Conservation (phyloP, 2,888 invertebrate species). For the Ceraclea dissimilis region DNA sequence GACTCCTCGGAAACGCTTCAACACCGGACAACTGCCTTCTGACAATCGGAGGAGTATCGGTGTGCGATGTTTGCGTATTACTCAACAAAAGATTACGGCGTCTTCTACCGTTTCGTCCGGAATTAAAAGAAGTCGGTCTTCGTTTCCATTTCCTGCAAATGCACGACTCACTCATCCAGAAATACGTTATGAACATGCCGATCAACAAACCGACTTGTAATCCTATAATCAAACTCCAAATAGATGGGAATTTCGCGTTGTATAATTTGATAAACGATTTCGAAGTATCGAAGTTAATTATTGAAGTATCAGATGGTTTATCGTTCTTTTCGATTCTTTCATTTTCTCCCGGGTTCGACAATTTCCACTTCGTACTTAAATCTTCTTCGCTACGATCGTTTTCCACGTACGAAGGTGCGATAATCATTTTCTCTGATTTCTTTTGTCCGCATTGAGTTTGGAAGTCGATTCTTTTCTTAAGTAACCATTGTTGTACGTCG, state of each 20-base stretch:
- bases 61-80: constrained; percentile 28
- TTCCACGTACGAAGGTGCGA: constrained; percentile 27
- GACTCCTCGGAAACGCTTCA: constrained; percentile 29
- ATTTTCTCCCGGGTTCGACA: constrained; percentile 28
- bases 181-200: constrained; percentile 41
- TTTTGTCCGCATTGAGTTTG: constrained; percentile 35
- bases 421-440: constrained; percentile 51
- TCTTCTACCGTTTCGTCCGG: not conserved
- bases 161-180: constrained; percentile 40
- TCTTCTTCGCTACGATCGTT: constrained; percentile 34
- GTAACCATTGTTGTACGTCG: constrained; percentile 40
- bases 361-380: constrained; percentile 40
- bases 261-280: constrained; percentile 38
- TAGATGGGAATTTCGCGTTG: constrained; percentile 40
- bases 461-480: constrained; percentile 37
- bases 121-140: not conserved
- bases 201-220: constrained; percentile 40
- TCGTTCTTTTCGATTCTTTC: constrained; percentile 7
- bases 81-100: constrained; percentile 7
- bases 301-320: constrained; percentile 10
- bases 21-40: constrained; percentile 36
- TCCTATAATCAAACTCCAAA: constrained; percentile 42
- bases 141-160: constrained; percentile 30
- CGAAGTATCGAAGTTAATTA: not conserved
- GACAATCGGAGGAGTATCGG: constrained; percentile 40